Evolutionary conservation across 2,797 vertebrate species (phyloP), one percentile per base, ranked within the genome.

Genomic region (Mormyrus hasselquistii): DNA sequence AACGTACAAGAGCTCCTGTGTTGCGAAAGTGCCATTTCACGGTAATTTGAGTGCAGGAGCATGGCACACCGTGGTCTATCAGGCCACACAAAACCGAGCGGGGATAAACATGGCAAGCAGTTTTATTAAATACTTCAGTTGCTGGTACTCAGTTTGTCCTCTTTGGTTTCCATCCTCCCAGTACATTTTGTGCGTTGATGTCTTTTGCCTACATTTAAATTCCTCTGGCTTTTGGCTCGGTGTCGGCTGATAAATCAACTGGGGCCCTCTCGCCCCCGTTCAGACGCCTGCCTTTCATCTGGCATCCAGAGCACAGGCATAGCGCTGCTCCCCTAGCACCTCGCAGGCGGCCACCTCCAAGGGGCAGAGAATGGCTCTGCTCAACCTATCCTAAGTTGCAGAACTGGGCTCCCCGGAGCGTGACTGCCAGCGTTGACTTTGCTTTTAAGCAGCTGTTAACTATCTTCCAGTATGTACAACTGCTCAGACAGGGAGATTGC

Each of bases 401-500:
- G 53, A 38, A 5, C 53, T 12, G 4, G 53, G 47, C 49, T 7
- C 25, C 50, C 29, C 34, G 5, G 52, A 41, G 9, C 50, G 6
- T 59, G 85, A 41, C 85, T 87, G 85, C 52, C 85, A 87, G 85
- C 38, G 2, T 87, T 5, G 52, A 87, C 53, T 57, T 59, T 59
- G 44, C 53, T 53, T 87, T 87, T 59, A 87, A 59, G 34, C 85
- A 87, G 53, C 85, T 59, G 52, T 59, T 57, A 87, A 59, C 85
- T 57, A 59, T 87, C 59, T 87, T 59, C 34, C 85, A 55, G 52
- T 38, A 57, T 22, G 34, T 53, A 34, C 53, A 59, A 41, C 85
- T 9, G 85, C 52, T 59, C 85, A 53, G 85, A 55, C 12, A 12
- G 85, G 85, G 52, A 38, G 34, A 87, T 87, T n/a, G 53, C 19